Base-by-base conservation (phyloP, 1,140 invertebrate genomes). In the Proctacanthus coquilletti region DNA sequence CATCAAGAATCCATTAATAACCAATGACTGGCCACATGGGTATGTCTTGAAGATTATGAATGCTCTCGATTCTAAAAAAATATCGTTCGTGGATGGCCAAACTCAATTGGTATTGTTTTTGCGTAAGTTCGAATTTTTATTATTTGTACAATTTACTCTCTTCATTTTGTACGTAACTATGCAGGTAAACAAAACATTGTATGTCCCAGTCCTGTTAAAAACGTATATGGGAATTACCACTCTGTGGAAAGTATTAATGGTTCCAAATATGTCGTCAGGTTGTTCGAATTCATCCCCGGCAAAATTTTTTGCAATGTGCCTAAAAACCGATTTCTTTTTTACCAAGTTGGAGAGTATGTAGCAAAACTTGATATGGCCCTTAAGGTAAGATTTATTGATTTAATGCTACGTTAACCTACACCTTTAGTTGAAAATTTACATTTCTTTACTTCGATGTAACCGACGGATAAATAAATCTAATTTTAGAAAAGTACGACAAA, bases 11-110 rank as follows among this genome's bases (percentile, higher is more conserved):
- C 66, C 70, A 0, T 45, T 75, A 5, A 67, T 75, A 19, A 57
- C 61, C 0, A 51, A 55, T 1, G 62, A 69, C 30, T 63, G 59
- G 17, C 56, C 60, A 0, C 46, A 75, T 45, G 80, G 80, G 0
- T 91, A 86, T 48, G 74, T 84, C 8, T 59, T 91, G 19, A 89
- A 89, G 63, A 70, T 91, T 25, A 62, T 82, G 15, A 91, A 89
- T 58, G 71, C 76, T 0, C 62, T 84, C 49, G 82, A 88, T 52
- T 84, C 84, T 0, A 63, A 74, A 46, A 75, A 81, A 21, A 51
- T 60, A 1, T 47, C 57, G 2, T 61, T 78, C 15, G 65, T 86
- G 11, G 75, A 83, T 34, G 80, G 70, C 0, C 81, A 85, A 56
- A 80, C 71, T 41, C 63, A 76, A 41, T 59, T 80, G 27, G 67